Evolutionary conservation across 2,113 vertebrate genomes (phyloP).

Genomic region (Picathartes gymnocephalus): DNA sequence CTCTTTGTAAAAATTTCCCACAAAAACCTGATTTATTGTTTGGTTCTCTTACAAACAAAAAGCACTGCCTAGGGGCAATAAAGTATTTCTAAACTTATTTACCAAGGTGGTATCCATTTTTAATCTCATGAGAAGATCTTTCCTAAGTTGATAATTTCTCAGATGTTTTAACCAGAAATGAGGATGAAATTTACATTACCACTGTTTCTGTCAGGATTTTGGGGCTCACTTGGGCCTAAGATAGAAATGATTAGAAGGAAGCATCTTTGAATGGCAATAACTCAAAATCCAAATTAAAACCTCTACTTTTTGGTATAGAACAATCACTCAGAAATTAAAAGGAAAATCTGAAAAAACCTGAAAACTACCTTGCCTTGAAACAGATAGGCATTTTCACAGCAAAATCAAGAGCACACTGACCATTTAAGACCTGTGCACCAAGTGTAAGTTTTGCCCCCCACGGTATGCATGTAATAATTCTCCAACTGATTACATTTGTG

Average conservation of each 20-base stretch:
- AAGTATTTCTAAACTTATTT: background rate
- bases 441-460: background rate
- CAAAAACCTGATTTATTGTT: background rate
- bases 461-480: background rate
- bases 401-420: background rate
- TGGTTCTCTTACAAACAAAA: background rate
- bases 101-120: background rate
- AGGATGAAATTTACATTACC: background rate
- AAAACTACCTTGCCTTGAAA: background rate
- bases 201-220: background rate
- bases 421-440: background rate
- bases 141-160: background rate
- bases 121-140: background rate
- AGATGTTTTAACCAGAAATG: background rate
- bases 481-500: slow-evolving; percentile 15
- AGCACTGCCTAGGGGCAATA: background rate
- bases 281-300: background rate
- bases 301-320: background rate
- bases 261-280: background rate
- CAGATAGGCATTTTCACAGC: background rate
- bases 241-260: background rate
- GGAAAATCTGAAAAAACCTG: too few species aligned
- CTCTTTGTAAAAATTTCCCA: background rate
- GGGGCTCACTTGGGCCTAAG: background rate
- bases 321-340: background rate